phyloP scores from a whole-genome alignment of 2,797 vertebrate genomes.

The Poeciliopsis gracilis region DNA sequence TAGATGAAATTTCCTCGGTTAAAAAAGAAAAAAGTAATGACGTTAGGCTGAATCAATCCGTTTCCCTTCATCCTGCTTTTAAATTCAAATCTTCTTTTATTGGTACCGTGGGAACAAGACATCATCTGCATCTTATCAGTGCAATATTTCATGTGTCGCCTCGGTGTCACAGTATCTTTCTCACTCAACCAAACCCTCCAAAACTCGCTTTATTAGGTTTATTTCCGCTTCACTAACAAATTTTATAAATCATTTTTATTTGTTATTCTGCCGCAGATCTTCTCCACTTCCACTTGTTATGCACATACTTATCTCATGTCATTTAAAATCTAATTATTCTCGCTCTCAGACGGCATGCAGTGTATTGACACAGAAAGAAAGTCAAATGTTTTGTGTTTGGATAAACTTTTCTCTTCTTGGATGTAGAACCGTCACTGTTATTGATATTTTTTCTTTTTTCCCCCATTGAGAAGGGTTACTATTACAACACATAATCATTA shows the following conservation, averaged over 20 bases:
- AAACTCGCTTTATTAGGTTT: slow-evolving; percentile 28
- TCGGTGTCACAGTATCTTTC: slow-evolving; percentile 15
- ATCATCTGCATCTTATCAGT: slow-evolving; percentile 51
- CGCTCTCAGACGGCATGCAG: not conserved
- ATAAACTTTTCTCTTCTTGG: not conserved
- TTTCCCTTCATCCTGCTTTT: slow-evolving; percentile 24
- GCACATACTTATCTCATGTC: slow-evolving; percentile 1
- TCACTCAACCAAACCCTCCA: not conserved
- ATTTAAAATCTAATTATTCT: slow-evolving; percentile 23
- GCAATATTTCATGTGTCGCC: slow-evolving; percentile 30
- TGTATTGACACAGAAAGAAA: slow-evolving; percentile 1
- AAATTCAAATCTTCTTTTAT: slow-evolving; percentile 56
- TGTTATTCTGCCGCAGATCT: slow-evolving; percentile 10
- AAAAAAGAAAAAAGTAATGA: not conserved
- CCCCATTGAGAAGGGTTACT: not conserved
- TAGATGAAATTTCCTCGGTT: not conserved
- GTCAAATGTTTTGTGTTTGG: not conserved
- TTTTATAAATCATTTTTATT: slow-evolving; percentile 37
- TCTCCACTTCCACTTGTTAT: not conserved
- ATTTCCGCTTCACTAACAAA: slow-evolving; percentile 12
- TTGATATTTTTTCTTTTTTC: not conserved
- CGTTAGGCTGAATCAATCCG: not conserved
- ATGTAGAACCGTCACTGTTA: not conserved
- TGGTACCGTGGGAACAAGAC: slow-evolving; percentile 43
- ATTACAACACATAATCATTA: not conserved